phyloP scores from a whole-genome alignment of 2,797 vertebrate species.

The Sphenodon punctatus region DNA sequence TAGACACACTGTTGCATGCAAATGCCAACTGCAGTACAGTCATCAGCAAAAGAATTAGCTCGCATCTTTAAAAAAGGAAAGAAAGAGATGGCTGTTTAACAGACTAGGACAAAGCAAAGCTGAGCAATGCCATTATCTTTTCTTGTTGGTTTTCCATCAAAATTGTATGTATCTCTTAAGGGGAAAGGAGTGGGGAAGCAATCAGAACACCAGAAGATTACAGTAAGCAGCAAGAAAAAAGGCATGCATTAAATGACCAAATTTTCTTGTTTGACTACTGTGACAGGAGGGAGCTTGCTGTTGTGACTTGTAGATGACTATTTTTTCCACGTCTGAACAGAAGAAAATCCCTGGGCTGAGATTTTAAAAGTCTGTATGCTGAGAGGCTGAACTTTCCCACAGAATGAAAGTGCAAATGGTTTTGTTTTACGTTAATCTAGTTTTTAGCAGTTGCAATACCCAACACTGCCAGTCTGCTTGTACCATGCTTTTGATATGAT shows the following conservation, averaged over 20 bases:
- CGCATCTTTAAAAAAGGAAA: conserved; percentile 18
- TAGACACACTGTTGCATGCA: conserved; percentile 69
- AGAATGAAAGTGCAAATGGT: conserved; percentile 69
- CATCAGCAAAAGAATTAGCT: conserved; percentile 42
- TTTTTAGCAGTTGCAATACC: conserved; percentile 40
- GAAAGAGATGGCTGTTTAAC: not conserved
- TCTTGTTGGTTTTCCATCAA: not conserved
- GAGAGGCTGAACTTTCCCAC: conserved; percentile 77
- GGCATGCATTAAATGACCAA: not conserved
- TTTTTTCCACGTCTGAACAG: conserved; percentile 53
- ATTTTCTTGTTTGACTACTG: conserved; percentile 4
- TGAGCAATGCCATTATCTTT: not conserved
- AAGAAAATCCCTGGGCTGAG: conserved; percentile 59
- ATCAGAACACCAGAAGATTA: not conserved
- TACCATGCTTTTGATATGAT: conserved; percentile 56
- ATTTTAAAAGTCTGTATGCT: conserved; percentile 56
- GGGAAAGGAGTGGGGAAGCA: not conserved
- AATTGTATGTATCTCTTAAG: not conserved
- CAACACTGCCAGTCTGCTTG: conserved; percentile 54
- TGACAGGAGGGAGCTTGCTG: conserved; percentile 48
- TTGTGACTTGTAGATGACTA: conserved; percentile 55
- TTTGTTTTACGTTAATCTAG: conserved; percentile 63
- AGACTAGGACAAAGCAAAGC: not conserved
- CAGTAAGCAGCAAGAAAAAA: not conserved
- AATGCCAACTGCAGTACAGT: conserved; percentile 63